Conservation (phyloP, 2,888 invertebrate species). For the Leistus spinibarbis region DNA sequence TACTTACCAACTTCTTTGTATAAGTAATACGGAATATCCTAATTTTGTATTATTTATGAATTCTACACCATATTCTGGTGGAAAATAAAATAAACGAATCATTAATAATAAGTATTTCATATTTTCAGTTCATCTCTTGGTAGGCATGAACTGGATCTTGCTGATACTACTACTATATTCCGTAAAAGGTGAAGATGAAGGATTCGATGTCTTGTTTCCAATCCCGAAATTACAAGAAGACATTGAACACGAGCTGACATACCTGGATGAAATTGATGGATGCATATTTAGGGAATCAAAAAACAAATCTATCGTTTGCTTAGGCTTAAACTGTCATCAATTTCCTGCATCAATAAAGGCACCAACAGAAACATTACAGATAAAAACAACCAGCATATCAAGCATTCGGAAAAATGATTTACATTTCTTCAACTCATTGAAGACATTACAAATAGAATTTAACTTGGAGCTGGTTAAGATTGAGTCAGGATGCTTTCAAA, state of each 20-base stretch:
- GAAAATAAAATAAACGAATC: neutral
- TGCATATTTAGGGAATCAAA: conserved; percentile 14
- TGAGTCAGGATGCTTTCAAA: conserved; percentile 59
- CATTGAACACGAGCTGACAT: conserved; percentile 4
- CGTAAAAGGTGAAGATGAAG: conserved; percentile 2
- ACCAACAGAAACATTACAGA: conserved; percentile 11
- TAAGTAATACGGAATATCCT: no score
- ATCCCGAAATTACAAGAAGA: conserved; percentile 13
- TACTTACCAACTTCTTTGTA: no score
- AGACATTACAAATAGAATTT: conserved; percentile 61
- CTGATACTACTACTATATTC: neutral
- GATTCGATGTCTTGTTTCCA: conserved; percentile 5
- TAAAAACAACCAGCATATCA: conserved; percentile 15
- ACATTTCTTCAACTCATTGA: conserved; percentile 54
- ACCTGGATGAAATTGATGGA: conserved; percentile 2
- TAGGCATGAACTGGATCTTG: neutral
- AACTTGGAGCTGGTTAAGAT: conserved; percentile 61
- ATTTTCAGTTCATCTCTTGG: neutral
- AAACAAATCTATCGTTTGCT: conserved; percentile 22
- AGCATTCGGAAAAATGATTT: conserved; percentile 57
- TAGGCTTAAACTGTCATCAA: conserved; percentile 13
- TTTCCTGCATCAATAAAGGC: conserved; percentile 4
- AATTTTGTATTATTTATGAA: no score
- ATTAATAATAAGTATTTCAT: neutral
- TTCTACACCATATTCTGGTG: no score